These are phyloP conservation scores for Craterocephalus amniculus DNA, from an alignment of 2,797 vertebrate species.

Conservation along the genomic window DNA sequence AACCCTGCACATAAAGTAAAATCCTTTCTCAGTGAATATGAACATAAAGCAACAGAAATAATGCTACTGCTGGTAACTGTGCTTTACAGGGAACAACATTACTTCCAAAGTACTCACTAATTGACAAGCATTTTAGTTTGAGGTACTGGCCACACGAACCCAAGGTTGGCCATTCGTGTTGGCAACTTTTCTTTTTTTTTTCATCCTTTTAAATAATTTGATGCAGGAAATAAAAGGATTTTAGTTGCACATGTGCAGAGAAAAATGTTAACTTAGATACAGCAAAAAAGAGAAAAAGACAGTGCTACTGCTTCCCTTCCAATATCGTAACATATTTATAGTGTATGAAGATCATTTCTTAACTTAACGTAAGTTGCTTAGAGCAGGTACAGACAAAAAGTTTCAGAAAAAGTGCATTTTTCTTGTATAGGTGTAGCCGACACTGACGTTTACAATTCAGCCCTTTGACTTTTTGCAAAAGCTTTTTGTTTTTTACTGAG, in stretches of 20 bases:
- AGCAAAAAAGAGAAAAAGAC: background rate
- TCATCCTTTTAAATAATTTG: background rate
- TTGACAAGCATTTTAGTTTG: background rate
- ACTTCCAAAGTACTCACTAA: background rate
- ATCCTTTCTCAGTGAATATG: no score
- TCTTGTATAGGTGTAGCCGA: conserved; percentile 18
- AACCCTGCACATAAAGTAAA: conserved; percentile 18
- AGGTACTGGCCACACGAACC: background rate
- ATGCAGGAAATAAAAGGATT: background rate
- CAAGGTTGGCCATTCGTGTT: background rate
- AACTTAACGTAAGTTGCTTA: conserved; percentile 3
- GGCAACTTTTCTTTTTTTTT: background rate
- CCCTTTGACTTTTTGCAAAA: conserved; percentile 34
- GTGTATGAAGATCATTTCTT: background rate
- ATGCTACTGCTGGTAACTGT: background rate
- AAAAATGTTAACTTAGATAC: no score
- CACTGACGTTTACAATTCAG: conserved; percentile 35
- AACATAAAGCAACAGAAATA: conserved; percentile 5
- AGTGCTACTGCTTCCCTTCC: conserved; percentile 9
- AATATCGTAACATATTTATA: no score
- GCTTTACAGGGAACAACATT: background rate
- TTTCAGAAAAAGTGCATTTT: conserved; percentile 48
- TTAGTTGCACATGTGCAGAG: background rate
- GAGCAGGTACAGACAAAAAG: conserved; percentile 30
- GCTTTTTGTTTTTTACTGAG: conserved; percentile 14